Percentiles rank a stretch among this genome's conserved stretches.
These are phyloP conservation scores for Epizoanthus scotinus DNA, from an alignment of 92 coral and sea anemone genomes.

Conservation along the genomic window DNA sequence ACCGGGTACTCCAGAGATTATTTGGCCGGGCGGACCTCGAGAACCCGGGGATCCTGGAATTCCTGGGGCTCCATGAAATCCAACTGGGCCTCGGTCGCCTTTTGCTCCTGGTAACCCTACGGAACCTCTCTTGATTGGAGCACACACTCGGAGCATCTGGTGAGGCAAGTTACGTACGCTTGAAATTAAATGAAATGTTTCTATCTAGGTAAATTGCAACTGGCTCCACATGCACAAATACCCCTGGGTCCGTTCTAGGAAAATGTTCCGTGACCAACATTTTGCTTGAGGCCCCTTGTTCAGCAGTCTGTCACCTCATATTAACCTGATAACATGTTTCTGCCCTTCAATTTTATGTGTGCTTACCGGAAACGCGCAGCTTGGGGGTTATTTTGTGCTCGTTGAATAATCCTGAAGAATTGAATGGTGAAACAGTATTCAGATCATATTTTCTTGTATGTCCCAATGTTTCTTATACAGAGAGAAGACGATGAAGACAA, in stretches of 20 bases:
- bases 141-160: constrained; percentile 33
- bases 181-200: neutral
- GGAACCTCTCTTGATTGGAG: constrained; percentile 28
- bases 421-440: neutral
- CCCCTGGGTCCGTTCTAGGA: neutral
- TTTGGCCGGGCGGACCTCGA: constrained; percentile 27
- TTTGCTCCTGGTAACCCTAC: constrained; percentile 34
- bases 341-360: neutral
- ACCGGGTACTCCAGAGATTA: constrained; percentile 34
- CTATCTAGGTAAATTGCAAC: too few relatives aligned
- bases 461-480: too few relatives aligned
- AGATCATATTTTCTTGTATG: neutral
- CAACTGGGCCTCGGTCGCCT: constrained; percentile 48
- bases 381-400: neutral
- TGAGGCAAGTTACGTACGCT: neutral
- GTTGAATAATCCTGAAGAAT: neutral
- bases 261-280: neutral
- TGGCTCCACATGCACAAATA: too few relatives aligned
- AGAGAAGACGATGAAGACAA: neutral
- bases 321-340: neutral
- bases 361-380: neutral
- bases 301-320: neutral
- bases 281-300: too few relatives aligned
- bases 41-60: constrained; percentile 40
- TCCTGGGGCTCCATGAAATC: constrained; percentile 53